These are phyloP conservation scores for Diploptera punctata DNA, from an alignment of 2,888 invertebrate species.

Conservation along the genomic window DNA sequence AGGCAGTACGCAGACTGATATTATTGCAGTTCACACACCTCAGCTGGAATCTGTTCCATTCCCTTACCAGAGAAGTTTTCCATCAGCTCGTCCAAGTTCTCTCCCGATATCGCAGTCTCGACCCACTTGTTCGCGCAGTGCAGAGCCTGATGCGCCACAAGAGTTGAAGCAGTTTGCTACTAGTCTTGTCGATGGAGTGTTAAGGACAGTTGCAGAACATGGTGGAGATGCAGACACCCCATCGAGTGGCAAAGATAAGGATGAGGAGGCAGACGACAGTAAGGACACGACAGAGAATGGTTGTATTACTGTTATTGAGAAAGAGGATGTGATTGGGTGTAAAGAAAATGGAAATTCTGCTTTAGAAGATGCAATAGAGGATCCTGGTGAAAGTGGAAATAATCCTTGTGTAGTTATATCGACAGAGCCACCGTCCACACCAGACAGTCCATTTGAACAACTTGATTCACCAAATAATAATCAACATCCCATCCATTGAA, in stretches of 20 bases:
- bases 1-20: slow-evolving; percentile 75
- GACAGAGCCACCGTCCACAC: slow-evolving; percentile 35
- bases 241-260: not conserved
- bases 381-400: not conserved
- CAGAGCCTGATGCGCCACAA: slow-evolving; percentile 62
- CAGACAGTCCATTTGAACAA: slow-evolving; percentile 31
- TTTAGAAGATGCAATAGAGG: not conserved
- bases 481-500: slow-evolving; percentile 24
- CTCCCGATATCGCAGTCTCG: slow-evolving; percentile 34
- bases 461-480: slow-evolving; percentile 34
- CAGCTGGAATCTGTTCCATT: slow-evolving; percentile 53
- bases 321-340: not conserved
- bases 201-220: slow-evolving; percentile 53
- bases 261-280: not conserved
- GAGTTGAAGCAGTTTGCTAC: slow-evolving; percentile 55
- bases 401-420: slow-evolving; percentile 32
- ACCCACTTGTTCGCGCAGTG: not conserved
- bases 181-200: slow-evolving; percentile 55
- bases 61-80: slow-evolving; percentile 33
- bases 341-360: slow-evolving; percentile 2
- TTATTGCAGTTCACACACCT: slow-evolving; percentile 78
- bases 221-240: not conserved
- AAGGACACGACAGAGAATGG: not conserved
- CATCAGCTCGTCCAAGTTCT: slow-evolving; percentile 35
- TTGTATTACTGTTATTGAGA: not conserved